phyloP scores from a whole-genome alignment of 2,113 vertebrate species.

The Tretioscincus oriximinensis region DNA sequence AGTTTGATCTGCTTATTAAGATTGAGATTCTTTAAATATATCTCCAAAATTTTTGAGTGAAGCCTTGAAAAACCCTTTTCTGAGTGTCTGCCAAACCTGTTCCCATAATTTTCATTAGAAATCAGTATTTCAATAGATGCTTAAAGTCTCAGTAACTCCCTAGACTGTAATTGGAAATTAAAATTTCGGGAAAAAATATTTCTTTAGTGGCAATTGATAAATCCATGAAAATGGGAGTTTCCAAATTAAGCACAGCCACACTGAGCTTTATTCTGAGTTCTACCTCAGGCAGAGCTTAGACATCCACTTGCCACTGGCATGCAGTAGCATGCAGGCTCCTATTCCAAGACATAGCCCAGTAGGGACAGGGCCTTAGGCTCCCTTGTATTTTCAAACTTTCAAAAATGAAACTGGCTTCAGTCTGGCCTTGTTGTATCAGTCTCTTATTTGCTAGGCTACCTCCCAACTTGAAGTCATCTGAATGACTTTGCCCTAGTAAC shows the following conservation, averaged over 20 bases:
- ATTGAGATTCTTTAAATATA: not conserved
- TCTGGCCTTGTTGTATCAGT: too few relatives aligned
- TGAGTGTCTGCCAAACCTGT: conserved; percentile 15
- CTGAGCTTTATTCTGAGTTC: too few relatives aligned
- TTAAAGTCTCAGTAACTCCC: not conserved
- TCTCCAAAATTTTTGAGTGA: not conserved
- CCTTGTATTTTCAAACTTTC: too few relatives aligned
- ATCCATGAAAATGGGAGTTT: not conserved
- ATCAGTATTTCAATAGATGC: not conserved
- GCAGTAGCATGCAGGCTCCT: too few relatives aligned
- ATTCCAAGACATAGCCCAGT: too few relatives aligned
- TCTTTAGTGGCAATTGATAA: not conserved
- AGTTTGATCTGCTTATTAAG: not conserved
- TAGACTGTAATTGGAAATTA: not conserved
- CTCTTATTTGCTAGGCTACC: too few relatives aligned
- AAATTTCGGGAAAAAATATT: not conserved
- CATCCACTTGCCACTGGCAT: too few relatives aligned
- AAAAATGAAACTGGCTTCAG: too few relatives aligned
- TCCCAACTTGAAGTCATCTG: too few relatives aligned
- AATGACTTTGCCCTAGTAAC: too few relatives aligned
- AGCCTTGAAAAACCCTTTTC: not conserved
- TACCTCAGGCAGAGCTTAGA: too few relatives aligned
- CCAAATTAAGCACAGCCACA: not conserved
- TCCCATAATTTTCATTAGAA: conserved; percentile 11
- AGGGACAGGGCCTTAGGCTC: too few relatives aligned